These are phyloP conservation scores for Ivindomyrus marchei DNA, from an alignment of 2,113 vertebrate species.

Conservation along the genomic window DNA sequence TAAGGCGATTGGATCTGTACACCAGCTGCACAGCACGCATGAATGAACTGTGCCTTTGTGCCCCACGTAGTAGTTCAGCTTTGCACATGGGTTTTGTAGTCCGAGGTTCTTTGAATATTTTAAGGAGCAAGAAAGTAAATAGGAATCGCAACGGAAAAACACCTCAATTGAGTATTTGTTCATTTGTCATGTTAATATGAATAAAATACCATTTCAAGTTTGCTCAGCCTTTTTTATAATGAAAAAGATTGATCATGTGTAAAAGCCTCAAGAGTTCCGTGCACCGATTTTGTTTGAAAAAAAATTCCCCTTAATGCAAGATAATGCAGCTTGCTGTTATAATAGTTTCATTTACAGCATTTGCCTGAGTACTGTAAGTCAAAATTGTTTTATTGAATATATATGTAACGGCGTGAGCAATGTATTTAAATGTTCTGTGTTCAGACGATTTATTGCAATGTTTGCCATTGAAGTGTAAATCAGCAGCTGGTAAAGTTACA, in stretches of 20 bases:
- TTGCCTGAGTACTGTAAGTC: background rate
- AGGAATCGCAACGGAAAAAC: background rate
- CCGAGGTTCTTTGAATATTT: background rate
- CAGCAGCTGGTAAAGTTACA: background rate
- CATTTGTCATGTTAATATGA: background rate
- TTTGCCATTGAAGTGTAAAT: background rate
- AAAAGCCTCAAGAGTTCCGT: background rate
- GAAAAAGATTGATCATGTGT: background rate
- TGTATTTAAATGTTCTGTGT: background rate
- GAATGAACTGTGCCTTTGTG: background rate
- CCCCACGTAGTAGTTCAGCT: background rate
- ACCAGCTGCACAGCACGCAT: constrained; percentile 1
- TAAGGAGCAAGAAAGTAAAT: background rate
- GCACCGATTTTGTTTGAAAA: background rate
- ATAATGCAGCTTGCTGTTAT: background rate
- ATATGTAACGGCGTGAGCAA: background rate
- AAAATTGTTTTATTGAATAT: background rate
- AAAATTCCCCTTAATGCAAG: background rate
- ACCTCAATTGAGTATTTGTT: background rate
- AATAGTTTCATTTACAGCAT: background rate
- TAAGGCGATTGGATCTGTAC: background rate
- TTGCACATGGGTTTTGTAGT: background rate
- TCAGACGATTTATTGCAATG: background rate
- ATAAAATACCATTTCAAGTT: background rate
- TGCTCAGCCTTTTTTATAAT: background rate